A percentile compares a stretch with the other conserved stretches of the same genome.
Evolutionary conservation across 1,140 invertebrate genomes (phyloP).

Genomic region (Lepidurus couesii): DNA sequence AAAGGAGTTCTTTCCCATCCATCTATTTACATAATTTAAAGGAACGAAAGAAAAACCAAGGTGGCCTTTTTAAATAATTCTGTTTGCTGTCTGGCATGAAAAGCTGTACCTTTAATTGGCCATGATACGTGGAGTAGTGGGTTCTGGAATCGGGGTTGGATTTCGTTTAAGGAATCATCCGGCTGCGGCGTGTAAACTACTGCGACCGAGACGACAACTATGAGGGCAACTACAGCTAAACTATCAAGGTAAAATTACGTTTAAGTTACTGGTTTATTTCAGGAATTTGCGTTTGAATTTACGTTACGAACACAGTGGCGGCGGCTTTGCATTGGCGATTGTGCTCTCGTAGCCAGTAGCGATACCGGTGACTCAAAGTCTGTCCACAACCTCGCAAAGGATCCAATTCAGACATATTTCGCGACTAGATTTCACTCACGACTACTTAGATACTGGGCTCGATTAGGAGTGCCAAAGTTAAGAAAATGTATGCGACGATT

Average conservation of each 20-base stretch:
- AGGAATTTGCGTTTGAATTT: not conserved
- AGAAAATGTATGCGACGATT: not conserved
- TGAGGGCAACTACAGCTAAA: not conserved
- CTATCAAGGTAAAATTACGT: not conserved
- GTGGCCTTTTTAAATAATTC: not conserved
- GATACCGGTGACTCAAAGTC: not conserved
- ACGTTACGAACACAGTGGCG: not conserved
- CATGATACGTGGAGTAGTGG: not conserved
- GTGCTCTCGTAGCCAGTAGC: not conserved
- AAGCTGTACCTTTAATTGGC: not conserved
- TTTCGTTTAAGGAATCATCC: not conserved
- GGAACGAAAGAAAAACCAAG: not conserved
- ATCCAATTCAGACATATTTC: slow-evolving; percentile 30
- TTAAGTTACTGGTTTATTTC: not conserved
- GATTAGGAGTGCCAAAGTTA: not conserved
- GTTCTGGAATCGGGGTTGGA: not conserved
- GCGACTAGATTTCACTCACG: not conserved
- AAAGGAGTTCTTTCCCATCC: not conserved
- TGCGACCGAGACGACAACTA: not conserved
- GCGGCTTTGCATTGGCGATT: not conserved
- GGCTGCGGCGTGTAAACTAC: not conserved
- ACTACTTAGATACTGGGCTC: not conserved
- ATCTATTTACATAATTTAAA: not conserved
- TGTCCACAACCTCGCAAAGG: slow-evolving; percentile 27
- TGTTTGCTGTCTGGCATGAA: not conserved